Conservation (phyloP, 2,113 vertebrate genomes). For the Danionella cerebrum region DNA sequence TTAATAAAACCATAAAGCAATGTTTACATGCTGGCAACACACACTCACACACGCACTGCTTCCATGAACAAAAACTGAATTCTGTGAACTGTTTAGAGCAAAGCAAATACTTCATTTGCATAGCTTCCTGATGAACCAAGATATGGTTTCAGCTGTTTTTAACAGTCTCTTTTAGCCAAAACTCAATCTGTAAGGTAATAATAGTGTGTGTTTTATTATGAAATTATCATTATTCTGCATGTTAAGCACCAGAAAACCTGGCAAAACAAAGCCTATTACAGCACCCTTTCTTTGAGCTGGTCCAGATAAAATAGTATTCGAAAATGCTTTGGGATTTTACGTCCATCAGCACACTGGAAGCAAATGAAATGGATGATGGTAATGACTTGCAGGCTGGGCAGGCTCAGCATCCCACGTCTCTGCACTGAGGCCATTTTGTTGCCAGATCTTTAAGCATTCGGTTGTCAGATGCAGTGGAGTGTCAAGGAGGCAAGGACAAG, state of each 20-base stretch:
- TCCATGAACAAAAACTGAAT: neutral
- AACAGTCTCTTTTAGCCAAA: neutral
- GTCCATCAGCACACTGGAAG: constrained; percentile 18
- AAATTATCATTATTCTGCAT: constrained; percentile 25
- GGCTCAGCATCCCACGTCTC: constrained; percentile 1
- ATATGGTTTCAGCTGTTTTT: constrained; percentile 30
- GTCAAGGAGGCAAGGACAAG: constrained; percentile 24
- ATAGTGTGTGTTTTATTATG: neutral
- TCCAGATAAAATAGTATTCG: constrained; percentile 5
- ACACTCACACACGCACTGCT: neutral
- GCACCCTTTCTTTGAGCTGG: neutral
- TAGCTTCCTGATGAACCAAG: neutral
- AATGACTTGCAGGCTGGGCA: constrained; percentile 22
- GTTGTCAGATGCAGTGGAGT: constrained; percentile 21
- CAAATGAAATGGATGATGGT: constrained; percentile 23
- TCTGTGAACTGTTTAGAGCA: constrained; percentile 2
- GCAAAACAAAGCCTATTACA: neutral
- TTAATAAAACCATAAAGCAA: neutral
- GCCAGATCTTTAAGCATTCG: constrained; percentile 9
- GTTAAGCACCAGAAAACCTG: constrained; percentile 15
- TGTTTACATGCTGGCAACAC: neutral
- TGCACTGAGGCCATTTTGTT: constrained; percentile 24
- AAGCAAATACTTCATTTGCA: constrained; percentile 24
- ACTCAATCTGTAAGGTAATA: constrained; percentile 23
- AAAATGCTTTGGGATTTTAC: constrained; percentile 27